Base-by-base conservation (phyloP, 2,888 invertebrate genomes). In the Epinotia nisella region DNA sequence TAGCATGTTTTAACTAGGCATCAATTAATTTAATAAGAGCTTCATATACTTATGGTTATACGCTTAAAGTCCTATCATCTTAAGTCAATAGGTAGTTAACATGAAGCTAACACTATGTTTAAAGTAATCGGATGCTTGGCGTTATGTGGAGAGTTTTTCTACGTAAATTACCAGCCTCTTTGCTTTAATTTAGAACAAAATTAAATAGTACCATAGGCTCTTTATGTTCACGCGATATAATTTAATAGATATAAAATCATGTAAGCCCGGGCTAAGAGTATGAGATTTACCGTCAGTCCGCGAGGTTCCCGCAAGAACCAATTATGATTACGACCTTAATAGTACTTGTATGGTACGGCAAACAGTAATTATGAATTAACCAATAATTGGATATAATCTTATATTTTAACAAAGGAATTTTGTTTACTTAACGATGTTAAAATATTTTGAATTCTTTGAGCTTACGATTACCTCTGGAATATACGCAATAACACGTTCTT, bases 341-440 rank as follows among this genome's bases (percentile, higher is more conserved):
- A 79, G 80, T 78, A 76, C 79, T 77, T 77, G 78, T 79, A 77
- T 77, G 76, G 75, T 81, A 81, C 78, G 75, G 78, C 82, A 79
- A 79, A 80, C 78, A 78, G 83, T 87, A 85, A 88, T 88, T 89
- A 87, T 83, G 83, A 85, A 86, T 87, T 86, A 83, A 83, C 82
- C 77, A 81, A 80, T 87, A 87, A 88, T 87, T 89, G 84, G 75
- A 79, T 76, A 79, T 84, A 82, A 85, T 86, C 85, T 81, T 80
- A 68, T 78, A 78, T 77, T 66, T 69, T 73, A 73, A 59, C 53
- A 65, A 68, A 72, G 79, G 80, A 80, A 81, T 80, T 79, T 78
- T 81, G 79, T 81, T 80, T 80, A 76, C 78, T 76, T 76, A 74
- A 76, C 74, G 70, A 74, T 65, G 76, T 68, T 76, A 67, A 68